Evolutionary conservation across 2,888 invertebrate genomes (phyloP), one percentile per base, ranked within the genome.

Genomic region (Drosophila pseudotakahashii): DNA sequence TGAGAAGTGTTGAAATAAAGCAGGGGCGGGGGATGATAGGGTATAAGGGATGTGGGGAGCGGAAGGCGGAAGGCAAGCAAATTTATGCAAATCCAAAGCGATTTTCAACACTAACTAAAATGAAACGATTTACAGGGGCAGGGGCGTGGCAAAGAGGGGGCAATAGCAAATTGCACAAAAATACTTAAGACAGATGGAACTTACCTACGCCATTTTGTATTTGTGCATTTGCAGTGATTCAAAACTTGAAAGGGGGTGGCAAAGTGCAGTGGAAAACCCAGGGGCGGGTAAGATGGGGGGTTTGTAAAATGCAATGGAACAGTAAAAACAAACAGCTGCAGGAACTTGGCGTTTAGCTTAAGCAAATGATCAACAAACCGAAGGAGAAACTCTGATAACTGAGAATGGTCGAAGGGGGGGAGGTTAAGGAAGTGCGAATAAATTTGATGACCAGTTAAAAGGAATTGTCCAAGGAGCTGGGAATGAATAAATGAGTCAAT

Each of bases 31-130:
- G 2, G 32, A 23, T 19, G 32, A 23, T 13, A 2, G 7, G 16
- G 7, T 4, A 11, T 13, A 11, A 7, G 16, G 26, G 13, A 16
- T 4, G 26, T 16, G 36, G 19, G 19, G 19, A 19, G 55, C 34
- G 51, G 39, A 44, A 7, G 55, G 55, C 34, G 57, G 39, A 44
- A 48, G 37, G 48, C 62, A 62, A 34, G 82, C 88, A 82, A 82
- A 88, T 82, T 82, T 82, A 82, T 82, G 88, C 88, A 82, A 82
- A 82, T 82, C 82, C 88, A 79, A 82, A 88, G 86, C 88, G 85
- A 82, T 82, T 82, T 82, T 77, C 82, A 88, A 86, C 88, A 83
- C 87, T 88, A 81, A 83, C 87, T 81, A 71, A 86, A 86, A 86
- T 86, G 86, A 78, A 88, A 76, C 61, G 78, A 77, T 68, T 36